Percentiles rank a stretch among this genome's conserved stretches.
These are phyloP conservation scores for Drosophila helvetica DNA, from an alignment of 2,888 invertebrate genomes.

Conservation along the genomic window DNA sequence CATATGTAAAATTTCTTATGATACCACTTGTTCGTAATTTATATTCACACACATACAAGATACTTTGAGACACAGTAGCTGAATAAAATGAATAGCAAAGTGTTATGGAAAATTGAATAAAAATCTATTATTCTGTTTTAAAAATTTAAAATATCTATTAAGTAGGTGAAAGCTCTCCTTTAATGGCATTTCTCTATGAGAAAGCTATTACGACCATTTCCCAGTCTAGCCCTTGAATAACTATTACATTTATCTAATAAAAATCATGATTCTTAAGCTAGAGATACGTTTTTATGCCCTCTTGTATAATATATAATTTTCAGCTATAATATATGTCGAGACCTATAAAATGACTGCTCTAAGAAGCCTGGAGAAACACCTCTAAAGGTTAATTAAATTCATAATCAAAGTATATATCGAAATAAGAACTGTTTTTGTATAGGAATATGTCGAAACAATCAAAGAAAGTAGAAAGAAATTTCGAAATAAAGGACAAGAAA, in stretches of 20 bases:
- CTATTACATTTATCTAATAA: not conserved
- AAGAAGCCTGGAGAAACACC: conserved; percentile 13
- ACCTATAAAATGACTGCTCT: conserved; percentile 7
- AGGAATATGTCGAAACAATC: conserved; percentile 12
- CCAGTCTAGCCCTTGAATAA: not conserved
- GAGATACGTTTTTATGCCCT: not conserved
- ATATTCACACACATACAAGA: conserved; percentile 84
- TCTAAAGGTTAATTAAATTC: conserved; percentile 6
- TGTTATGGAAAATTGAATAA: conserved; percentile 15
- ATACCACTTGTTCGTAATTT: conserved; percentile 66
- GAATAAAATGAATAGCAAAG: conserved; percentile 37
- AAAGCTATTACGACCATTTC: not conserved
- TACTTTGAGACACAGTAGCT: conserved; percentile 83
- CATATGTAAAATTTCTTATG: conserved; percentile 26
- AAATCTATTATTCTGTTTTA: conserved; percentile 10
- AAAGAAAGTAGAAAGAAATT: conserved; percentile 25
- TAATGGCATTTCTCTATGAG: conserved; percentile 13
- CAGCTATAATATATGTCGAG: conserved; percentile 13
- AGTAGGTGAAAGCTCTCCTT: not conserved
- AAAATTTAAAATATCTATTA: conserved; percentile 1
- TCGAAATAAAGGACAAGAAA: conserved; percentile 34
- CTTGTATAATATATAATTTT: not conserved
- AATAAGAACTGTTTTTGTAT: not conserved
- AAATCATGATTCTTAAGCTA: not conserved
- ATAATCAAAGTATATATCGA: conserved; percentile 4